A percentile compares a stretch with the other conserved stretches of the same genome.
Evolutionary conservation across 1,140 invertebrate genomes (phyloP).

Genomic region (Diachasmimorpha longicaudata): DNA sequence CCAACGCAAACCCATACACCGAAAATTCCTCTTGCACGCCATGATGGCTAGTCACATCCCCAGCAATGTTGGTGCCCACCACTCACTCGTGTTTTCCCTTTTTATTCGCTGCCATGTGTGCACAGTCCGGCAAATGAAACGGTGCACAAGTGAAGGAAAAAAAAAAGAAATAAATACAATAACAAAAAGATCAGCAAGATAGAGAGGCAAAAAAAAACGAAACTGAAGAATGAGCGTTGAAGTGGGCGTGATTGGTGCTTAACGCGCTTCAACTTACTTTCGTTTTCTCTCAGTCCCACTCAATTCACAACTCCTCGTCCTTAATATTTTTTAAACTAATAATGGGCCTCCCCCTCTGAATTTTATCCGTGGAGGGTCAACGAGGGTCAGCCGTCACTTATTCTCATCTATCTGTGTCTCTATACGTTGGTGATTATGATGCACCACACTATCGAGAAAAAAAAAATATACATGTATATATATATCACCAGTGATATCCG

Average conservation of each 20-base stretch:
- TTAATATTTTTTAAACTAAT: not conserved
- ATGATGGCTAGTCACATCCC: not conserved
- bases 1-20: not conserved
- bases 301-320: not conserved
- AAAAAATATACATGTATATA: slow-evolving; percentile 13
- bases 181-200: not conserved
- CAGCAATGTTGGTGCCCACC: not conserved
- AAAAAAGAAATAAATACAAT: not conserved
- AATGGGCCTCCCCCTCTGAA: slow-evolving; percentile 26
- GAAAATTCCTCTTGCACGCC: not conserved
- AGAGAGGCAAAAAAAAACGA: too few relatives aligned
- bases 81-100: slow-evolving; percentile 3
- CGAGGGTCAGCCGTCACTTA: slow-evolving; percentile 36
- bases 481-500: slow-evolving; percentile 35
- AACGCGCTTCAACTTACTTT: slow-evolving; percentile 19
- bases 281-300: slow-evolving; percentile 11
- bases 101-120: slow-evolving; percentile 34
- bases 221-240: not conserved
- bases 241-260: slow-evolving; percentile 7
- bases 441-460: slow-evolving; percentile 21
- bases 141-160: not conserved
- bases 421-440: slow-evolving; percentile 4
- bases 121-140: slow-evolving; percentile 5
- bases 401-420: slow-evolving; percentile 44
- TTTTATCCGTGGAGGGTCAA: slow-evolving; percentile 42